These are phyloP conservation scores for Calameuta filiformis DNA, from an alignment of 2,888 invertebrate genomes.

Conservation along the genomic window DNA sequence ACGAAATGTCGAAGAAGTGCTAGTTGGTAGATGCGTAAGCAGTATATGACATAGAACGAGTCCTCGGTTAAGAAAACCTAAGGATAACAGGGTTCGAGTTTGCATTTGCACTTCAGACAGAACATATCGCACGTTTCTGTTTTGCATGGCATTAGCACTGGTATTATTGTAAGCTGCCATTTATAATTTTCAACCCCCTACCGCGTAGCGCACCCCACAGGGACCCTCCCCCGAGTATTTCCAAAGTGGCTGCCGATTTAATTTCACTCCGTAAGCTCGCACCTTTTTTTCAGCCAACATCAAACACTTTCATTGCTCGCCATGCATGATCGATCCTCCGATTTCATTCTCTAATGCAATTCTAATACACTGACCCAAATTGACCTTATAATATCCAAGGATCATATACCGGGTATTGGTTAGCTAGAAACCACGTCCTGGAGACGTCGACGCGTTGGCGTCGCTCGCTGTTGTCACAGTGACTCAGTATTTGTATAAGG, in stretches of 20 bases:
- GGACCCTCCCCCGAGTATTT: too few relatives aligned
- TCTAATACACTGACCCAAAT: too few relatives aligned
- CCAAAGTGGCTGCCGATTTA: too few relatives aligned
- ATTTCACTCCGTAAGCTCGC: too few relatives aligned
- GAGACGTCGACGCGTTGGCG: background rate
- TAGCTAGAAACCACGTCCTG: too few relatives aligned
- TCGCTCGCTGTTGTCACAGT: slow-evolving; percentile 53
- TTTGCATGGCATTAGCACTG: slow-evolving; percentile 59
- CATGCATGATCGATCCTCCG: too few relatives aligned
- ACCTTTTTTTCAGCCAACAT: too few relatives aligned
- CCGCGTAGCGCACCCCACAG: background rate
- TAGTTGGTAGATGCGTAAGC: background rate
- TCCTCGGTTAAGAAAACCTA: background rate
- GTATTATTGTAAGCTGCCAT: slow-evolving; percentile 62
- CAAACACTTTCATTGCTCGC: too few relatives aligned
- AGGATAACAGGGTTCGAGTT: background rate
- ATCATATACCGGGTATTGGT: too few relatives aligned
- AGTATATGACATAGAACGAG: background rate
- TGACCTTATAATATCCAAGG: too few relatives aligned
- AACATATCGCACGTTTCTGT: slow-evolving; percentile 16
- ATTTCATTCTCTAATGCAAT: too few relatives aligned
- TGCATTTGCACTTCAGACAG: background rate
- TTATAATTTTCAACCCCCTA: slow-evolving; percentile 52
- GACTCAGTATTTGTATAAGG: slow-evolving; percentile 63
- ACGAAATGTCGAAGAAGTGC: too few relatives aligned